Evolutionary conservation across 2,797 vertebrate species (phyloP), one percentile per base, ranked within the genome.

Genomic region (Macropus fuliginosus): DNA sequence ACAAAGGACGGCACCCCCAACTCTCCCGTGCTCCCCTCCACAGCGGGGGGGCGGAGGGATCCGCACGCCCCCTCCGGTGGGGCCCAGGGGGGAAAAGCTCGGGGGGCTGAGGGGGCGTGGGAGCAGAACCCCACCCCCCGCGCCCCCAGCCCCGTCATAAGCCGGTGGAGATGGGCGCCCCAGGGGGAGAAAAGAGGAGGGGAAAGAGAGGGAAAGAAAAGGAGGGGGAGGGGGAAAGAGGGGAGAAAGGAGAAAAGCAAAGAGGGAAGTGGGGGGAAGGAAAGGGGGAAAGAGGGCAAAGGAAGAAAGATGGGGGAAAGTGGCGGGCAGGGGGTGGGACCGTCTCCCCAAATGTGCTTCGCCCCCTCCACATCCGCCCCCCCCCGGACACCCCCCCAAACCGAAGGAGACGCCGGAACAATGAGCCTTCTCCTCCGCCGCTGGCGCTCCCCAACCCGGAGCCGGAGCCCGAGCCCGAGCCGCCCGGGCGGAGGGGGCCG

Each of bases 371-470:
- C 27, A 55, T 46, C 46, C 46, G 2, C n/a, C 92, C 1, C 56
- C 1, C 56, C 24, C 56, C 50, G 40, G 46, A 93, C 0, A 6
- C 6, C 55, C 46, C 12, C 57, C 92, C 91, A 0, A 31, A 24
- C 27, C 90, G 50, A 34, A 81, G 21, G 40, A 55, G 91, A 52
- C 29, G 11, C 54, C 55, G 40, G 55, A 98, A 98, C 98, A 98
- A 98, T 98, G 94, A 97, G 95, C 54, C 57, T 90, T 95, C 95
- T 87, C 95, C 91, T 40, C 91, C 92, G 62, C 56, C 62, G 50
- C 54, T 92, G 28, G 91, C 52, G 34, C 59, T 31, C 62, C 62
- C 62, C 62, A 18, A 34, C 62, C 34, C 62, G 13, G 81, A 34
- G 40, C 66, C 54, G 90, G 24, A 87, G 93, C 34, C 31, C 74